Percentiles rank a stretch among this genome's conserved stretches.
Evolutionary conservation across 1,140 invertebrate species (phyloP).

Genomic region (Anastrepha ludens): DNA sequence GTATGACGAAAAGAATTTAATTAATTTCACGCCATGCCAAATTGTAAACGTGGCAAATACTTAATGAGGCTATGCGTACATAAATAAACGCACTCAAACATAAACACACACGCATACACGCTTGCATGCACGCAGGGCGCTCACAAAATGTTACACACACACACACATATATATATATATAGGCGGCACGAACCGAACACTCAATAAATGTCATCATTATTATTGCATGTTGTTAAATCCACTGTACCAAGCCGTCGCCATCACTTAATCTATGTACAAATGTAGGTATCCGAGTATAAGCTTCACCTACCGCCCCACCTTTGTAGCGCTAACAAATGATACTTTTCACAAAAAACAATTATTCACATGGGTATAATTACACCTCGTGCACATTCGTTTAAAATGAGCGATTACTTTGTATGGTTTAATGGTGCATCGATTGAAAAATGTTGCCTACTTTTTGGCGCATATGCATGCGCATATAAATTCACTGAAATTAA

Average conservation of each 20-base stretch:
- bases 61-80: constrained; percentile 27
- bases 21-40: constrained; percentile 37
- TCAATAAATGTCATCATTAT: constrained; percentile 45
- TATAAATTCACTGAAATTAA: not conserved
- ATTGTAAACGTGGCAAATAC: not conserved
- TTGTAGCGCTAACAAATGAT: not conserved
- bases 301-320: too few species aligned
- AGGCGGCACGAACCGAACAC: not conserved
- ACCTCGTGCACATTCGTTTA: not conserved
- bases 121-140: not conserved
- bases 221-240: constrained; percentile 10
- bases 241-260: not conserved
- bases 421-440: not conserved
- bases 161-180: not conserved
- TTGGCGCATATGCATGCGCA: not conserved
- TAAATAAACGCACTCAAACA: not conserved
- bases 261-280: not conserved
- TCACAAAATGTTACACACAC: too few species aligned
- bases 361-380: constrained; percentile 42
- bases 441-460: constrained; percentile 5
- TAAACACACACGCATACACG: not conserved
- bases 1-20: constrained; percentile 35
- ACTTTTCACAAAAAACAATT: not conserved
- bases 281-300: too few species aligned
- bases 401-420: constrained; percentile 35